These are phyloP conservation scores for Grallaria varia DNA, from an alignment of 2,113 vertebrate species.

Conservation along the genomic window DNA sequence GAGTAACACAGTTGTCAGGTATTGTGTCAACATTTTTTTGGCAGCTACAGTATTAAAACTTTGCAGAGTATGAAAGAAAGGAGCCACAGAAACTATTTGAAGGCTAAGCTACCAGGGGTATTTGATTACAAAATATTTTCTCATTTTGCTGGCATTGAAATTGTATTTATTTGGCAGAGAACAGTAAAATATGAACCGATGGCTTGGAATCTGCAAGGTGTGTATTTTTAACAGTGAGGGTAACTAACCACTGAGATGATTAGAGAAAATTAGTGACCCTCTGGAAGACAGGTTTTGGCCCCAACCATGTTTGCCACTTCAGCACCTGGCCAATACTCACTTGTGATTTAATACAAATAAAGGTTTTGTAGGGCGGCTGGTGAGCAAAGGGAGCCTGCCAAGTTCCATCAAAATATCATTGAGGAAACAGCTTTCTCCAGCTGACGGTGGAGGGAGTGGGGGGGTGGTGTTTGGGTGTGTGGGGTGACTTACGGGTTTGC, in stretches of 20 bases:
- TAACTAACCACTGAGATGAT: neutral
- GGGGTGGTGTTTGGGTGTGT: fast-evolving
- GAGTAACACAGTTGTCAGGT: neutral
- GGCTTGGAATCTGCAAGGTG: neutral
- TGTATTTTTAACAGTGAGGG: neutral
- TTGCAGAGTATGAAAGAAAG: neutral
- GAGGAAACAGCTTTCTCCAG: neutral
- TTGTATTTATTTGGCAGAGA: neutral
- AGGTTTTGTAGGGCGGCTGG: neutral
- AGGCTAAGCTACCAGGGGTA: neutral
- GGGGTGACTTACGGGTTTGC: neutral
- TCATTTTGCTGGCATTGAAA: neutral
- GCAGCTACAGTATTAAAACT: neutral
- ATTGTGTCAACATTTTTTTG: conserved; percentile 7
- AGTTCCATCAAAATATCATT: neutral
- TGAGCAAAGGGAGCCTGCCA: neutral
- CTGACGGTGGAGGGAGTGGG: no score
- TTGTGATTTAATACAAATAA: neutral
- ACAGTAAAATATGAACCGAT: neutral
- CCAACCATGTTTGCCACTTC: neutral
- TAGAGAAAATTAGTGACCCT: neutral
- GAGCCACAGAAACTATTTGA: neutral
- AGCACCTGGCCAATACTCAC: neutral
- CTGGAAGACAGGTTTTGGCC: neutral
- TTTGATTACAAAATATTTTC: neutral